Evolutionary conservation across 2,113 vertebrate species (phyloP).

Genomic region (Cynocephalus volans): DNA sequence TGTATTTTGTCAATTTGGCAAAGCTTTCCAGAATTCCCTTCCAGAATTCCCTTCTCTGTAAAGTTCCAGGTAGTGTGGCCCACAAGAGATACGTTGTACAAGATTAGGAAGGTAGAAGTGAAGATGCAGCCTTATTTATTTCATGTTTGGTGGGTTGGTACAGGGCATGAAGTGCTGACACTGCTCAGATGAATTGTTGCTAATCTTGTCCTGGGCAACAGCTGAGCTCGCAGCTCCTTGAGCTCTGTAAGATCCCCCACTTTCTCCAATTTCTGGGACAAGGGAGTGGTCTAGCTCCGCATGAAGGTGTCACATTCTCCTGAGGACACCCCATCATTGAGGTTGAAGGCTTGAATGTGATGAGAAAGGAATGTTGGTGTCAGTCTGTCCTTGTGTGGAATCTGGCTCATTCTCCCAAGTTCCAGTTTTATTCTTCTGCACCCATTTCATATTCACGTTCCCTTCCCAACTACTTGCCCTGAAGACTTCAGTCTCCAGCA

Average conservation of each 20-base stretch:
- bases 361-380: too few relatives aligned
- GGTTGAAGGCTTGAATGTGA: background rate
- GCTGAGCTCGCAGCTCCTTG: background rate
- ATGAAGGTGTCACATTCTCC: background rate
- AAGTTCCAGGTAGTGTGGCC: background rate
- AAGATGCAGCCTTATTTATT: background rate
- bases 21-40: background rate
- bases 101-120: background rate
- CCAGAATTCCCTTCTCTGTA: background rate
- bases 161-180: background rate
- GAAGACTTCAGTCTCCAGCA: background rate
- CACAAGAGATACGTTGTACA: fast-evolving
- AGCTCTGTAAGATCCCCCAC: background rate
- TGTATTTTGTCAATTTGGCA: background rate
- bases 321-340: background rate
- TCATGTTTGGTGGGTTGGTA: background rate
- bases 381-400: background rate
- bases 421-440: background rate
- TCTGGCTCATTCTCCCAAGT: background rate
- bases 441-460: background rate
- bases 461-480: too few relatives aligned
- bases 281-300: too few relatives aligned
- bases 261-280: background rate
- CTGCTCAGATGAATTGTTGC: background rate
- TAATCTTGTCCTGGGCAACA: background rate